Evolutionary conservation across 2,113 vertebrate species (phyloP), one percentile per base, ranked within the genome.

Genomic region (Colossoma macropomum): DNA sequence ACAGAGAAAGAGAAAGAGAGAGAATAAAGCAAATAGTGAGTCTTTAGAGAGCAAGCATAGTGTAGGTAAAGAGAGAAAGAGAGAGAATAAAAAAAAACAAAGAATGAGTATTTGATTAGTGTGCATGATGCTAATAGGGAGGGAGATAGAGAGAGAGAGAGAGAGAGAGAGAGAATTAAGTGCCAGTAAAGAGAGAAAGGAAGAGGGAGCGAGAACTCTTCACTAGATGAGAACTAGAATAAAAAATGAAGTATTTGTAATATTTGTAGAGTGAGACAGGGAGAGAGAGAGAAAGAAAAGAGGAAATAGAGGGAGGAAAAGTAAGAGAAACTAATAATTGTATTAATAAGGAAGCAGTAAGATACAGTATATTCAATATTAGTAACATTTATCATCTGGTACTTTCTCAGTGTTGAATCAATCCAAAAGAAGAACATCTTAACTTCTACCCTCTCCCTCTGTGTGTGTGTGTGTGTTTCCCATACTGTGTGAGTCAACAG

Each of bases 401-500:
- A 4, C 34, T 7, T 3, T 38, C 34, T 38, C 34, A 38, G 34
- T 4, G 34, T 7, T 38, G 34, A 38, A 7, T 7, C 7, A 3
- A 38, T 7, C 7, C 34, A 38, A 38, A 38, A 3, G 34, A 3
- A 38, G 34, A 38, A 38, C 34, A n/a, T n/a, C n/a, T n/a, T n/a
- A n/a, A n/a, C n/a, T n/a, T n/a, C n/a, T n/a, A n/a, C n/a, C n/a
- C 80, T 71, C 62, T 77, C 72, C 56, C 75, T 84, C 45, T 6
- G 52, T 70, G 25, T 19, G 15, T 41, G 60, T 41, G 78, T 30
- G 75, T 69, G n/a, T 17, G 78, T 85, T 92, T 91, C 87, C 88
- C 68, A 52, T 83, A 86, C 19, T 27, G 30, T 78, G 80, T 92
- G 90, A 94, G 88, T 94, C 94, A 93, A 92, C 92, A 92, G 92